Evolutionary conservation across 2,888 invertebrate species (phyloP).

Genomic region (Pachymerium ferrugineum): DNA sequence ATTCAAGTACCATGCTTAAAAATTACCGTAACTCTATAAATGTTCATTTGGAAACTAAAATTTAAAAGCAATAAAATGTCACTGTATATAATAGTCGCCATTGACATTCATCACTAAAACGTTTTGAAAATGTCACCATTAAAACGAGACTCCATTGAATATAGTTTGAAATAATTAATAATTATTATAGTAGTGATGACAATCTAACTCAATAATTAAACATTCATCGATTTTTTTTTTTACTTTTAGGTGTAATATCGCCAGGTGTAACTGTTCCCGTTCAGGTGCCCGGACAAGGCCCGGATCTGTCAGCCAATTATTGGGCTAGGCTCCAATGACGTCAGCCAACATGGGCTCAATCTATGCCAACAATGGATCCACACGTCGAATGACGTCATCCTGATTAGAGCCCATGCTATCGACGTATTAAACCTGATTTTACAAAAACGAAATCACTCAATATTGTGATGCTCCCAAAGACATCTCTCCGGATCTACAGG

Average conservation of each 20-base stretch:
- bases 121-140: no score
- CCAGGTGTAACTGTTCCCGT: slow-evolving; percentile 88
- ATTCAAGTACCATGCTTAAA: no score
- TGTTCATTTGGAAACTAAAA: no score
- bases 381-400: neutral
- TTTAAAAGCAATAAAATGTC: no score
- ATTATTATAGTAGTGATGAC: no score
- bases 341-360: neutral
- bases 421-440: no score
- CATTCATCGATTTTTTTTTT: slow-evolving; percentile 15
- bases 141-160: no score
- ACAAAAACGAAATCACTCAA: neutral
- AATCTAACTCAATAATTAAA: neutral
- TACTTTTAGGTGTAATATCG: slow-evolving; percentile 73
- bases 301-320: slow-evolving; percentile 73
- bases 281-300: slow-evolving; percentile 80
- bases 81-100: no score
- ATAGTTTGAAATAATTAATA: no score
- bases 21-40: no score
- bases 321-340: slow-evolving; percentile 80
- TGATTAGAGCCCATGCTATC: slow-evolving; percentile 28
- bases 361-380: neutral
- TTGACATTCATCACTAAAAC: no score
- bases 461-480: neutral
- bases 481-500: slow-evolving; percentile 32